Base-by-base conservation (phyloP, 2,113 vertebrate genomes). In the Alectura lathami region DNA sequence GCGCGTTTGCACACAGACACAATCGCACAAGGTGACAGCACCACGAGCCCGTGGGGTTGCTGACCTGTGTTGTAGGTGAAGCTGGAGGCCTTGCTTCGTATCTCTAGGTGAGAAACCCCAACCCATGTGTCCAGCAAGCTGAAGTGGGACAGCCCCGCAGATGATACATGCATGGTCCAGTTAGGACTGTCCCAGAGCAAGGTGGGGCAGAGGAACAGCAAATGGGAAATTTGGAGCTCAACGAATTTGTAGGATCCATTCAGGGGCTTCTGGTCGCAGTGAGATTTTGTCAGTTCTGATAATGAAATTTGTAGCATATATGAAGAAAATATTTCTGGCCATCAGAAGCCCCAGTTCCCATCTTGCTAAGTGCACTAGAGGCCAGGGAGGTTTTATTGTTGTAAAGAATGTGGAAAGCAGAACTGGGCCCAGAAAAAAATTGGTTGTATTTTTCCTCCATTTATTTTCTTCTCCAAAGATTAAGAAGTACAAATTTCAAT, bases 1-100 rank as follows among this genome's bases (percentile, higher is more conserved):
- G 95, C 81, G 24, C 12, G 38, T 88, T 86, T 88, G 86, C 88
- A 95, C 88, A 91, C 83, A 84, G 91, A 93, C 91, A 94, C 91
- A 43, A 27, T 24, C 74, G 3, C 57, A n/a, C 0, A 2, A 79
- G 86, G 73, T 68, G 89, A 79, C 2, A 1, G 91, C 24, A 21
- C 88, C 22, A 6, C 5, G 1, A 77, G 76, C 36, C 89, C 9
- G 0, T 50, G 68, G 88, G 79, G 73, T 36, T 70, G 57, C 40
- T 94, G 70, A 66, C 84, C 88, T 32, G 54, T 74, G 75, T 79
- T 88, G 62, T 1, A 66, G 47, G 17, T 66, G 59, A 84, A 89
- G 50, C 68, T 69, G 86, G 74, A 94, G 74, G 75, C 79, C 78
- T 89, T 85, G 87, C 62, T 95, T 91, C 36, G 0, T 73, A 38